Evolutionary conservation across 2,888 invertebrate genomes (phyloP).

Genomic region (Geophilus truncorum): DNA sequence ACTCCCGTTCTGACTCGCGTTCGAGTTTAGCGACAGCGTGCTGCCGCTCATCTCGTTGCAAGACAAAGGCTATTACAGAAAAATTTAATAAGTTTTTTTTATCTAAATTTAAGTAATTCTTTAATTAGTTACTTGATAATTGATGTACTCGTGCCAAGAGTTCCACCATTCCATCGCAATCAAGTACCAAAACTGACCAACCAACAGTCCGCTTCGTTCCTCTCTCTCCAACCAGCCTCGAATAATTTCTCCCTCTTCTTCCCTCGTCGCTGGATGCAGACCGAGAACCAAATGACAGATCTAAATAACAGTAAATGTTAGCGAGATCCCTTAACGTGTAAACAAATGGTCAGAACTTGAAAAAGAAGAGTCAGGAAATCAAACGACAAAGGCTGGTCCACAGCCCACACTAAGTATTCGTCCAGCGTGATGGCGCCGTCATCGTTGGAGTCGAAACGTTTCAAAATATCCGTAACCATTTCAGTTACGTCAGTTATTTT

Average conservation of each 20-base stretch:
- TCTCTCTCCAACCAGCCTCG: conserved; percentile 77
- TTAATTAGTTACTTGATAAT: conserved; percentile 40
- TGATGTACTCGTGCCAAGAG: conserved; percentile 68
- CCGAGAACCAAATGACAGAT: conserved; percentile 85
- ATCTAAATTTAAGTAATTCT: neutral
- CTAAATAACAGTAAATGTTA: conserved; percentile 44
- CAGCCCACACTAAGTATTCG: conserved; percentile 83
- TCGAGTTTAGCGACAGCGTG: neutral
- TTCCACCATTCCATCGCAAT: conserved; percentile 83
- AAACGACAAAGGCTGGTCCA: conserved; percentile 56
- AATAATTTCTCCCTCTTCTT: conserved; percentile 74
- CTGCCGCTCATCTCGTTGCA: neutral
- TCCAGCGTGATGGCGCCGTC: conserved; percentile 60
- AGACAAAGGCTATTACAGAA: neutral
- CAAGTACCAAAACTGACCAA: conserved; percentile 86
- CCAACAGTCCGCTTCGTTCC: conserved; percentile 65
- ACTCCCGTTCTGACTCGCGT: conserved; percentile 36
- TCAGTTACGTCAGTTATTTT: conserved; percentile 40
- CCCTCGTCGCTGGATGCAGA: conserved; percentile 69
- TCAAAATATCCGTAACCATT: conserved; percentile 32
- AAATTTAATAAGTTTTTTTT: neutral
- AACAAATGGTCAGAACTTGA: conserved; percentile 47
- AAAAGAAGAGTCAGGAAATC: conserved; percentile 50
- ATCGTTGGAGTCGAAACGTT: conserved; percentile 37
- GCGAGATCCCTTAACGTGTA: too few species aligned